These are phyloP conservation scores for Eulemur rubriventer DNA, from an alignment of 2,797 vertebrate genomes.

Conservation along the genomic window DNA sequence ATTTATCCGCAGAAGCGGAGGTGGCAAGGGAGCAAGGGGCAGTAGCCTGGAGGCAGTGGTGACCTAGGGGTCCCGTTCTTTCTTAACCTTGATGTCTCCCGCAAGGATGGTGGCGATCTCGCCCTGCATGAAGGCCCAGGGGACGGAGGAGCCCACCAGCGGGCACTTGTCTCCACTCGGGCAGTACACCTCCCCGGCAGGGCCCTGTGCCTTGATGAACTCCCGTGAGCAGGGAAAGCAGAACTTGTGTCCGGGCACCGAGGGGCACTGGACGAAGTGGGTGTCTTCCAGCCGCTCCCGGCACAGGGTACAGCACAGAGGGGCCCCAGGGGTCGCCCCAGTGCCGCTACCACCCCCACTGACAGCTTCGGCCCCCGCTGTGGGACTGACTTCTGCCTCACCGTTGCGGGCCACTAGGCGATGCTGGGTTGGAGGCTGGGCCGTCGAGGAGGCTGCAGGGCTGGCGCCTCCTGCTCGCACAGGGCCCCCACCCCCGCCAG, in stretches of 20 bases:
- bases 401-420: conserved; percentile 85
- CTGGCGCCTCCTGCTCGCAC: conserved; percentile 79
- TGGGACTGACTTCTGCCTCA: conserved; percentile 79
- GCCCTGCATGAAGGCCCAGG: conserved; percentile 96
- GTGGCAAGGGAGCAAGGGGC: neutral
- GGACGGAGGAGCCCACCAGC: conserved; percentile 91
- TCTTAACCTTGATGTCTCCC: conserved; percentile 93
- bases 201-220: conserved; percentile 93
- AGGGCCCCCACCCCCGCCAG: conserved; percentile 75
- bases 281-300: conserved; percentile 93
- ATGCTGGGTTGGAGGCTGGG: conserved; percentile 75
- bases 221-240: conserved; percentile 94
- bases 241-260: conserved; percentile 93
- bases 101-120: conserved; percentile 95
- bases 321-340: conserved; percentile 81
- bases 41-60: conserved; percentile 38
- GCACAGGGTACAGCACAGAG: conserved; percentile 93
- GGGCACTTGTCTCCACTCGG: conserved; percentile 95
- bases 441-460: conserved; percentile 78
- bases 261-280: conserved; percentile 95
- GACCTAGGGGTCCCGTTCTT: conserved; percentile 92
- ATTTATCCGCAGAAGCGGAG: conserved; percentile 75
- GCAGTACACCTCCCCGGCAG: conserved; percentile 92
- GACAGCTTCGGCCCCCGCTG: conserved; percentile 62
- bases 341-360: conserved; percentile 63